Evolutionary conservation across 2,113 vertebrate species (phyloP).

Genomic region (Azemiops feae): DNA sequence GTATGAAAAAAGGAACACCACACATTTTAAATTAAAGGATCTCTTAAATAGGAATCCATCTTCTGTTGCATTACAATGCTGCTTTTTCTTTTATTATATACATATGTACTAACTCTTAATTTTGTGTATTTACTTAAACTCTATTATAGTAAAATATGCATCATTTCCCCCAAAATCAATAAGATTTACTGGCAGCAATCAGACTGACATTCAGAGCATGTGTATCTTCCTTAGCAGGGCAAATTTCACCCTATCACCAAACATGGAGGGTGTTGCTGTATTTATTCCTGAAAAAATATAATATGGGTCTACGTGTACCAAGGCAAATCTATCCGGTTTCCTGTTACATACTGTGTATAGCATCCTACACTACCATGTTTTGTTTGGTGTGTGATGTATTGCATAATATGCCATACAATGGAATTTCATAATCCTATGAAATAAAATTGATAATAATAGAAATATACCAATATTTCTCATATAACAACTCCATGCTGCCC

Average conservation of each 20-base stretch:
- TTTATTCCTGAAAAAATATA: neutral
- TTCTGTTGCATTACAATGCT: conserved; percentile 73
- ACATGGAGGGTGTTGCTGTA: conserved; percentile 38
- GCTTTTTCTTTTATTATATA: conserved; percentile 76
- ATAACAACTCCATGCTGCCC: conserved; percentile 36
- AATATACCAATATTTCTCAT: conserved; percentile 55
- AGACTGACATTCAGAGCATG: conserved; percentile 61
- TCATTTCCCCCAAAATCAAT: conserved; percentile 60
- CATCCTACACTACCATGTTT: conserved; percentile 62
- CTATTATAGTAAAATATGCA: conserved; percentile 81
- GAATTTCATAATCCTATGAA: conserved; percentile 63
- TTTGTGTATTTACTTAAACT: conserved; percentile 78
- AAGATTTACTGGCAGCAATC: conserved; percentile 69
- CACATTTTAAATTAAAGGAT: conserved; percentile 78
- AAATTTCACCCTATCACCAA: conserved; percentile 30
- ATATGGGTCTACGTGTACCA: conserved; percentile 27
- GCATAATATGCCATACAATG: conserved; percentile 54
- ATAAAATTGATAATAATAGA: conserved; percentile 56
- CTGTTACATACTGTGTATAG: conserved; percentile 55
- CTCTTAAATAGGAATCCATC: conserved; percentile 79
- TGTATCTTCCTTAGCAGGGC: conserved; percentile 53
- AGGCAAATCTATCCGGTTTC: conserved; percentile 58
- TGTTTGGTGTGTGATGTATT: conserved; percentile 22
- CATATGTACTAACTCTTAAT: conserved; percentile 76
- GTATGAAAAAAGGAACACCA: conserved; percentile 73